Base-by-base conservation (phyloP, 2,888 invertebrate species). In the Plutella xylostella region DNA sequence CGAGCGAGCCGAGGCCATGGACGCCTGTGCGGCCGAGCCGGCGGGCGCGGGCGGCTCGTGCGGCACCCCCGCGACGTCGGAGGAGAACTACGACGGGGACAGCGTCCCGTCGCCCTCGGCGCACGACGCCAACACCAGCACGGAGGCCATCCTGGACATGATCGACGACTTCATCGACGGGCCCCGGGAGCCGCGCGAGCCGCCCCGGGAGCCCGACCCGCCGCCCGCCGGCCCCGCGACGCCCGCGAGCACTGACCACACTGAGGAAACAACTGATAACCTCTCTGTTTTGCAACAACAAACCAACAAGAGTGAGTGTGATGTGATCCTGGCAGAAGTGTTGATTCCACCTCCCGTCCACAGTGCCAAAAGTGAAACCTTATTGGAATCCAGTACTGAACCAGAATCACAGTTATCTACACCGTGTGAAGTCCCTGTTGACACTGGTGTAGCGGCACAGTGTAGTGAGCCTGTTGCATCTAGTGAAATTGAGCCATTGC, bases 131-230 rank as follows among this genome's bases (percentile, higher is more conserved):
- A 77, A 78, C 68, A 74, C 80, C 46, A 84, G 82, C 64, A 85
- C 84, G 31, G 84, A 85, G 57, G 83, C 82, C 56, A 80, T 85
- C 55, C 66, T 85, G 57, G 80, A 83, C 54, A 83, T 85, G 84
- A 85, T 85, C 51, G 84, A 85, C 56, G 83, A 84, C 60, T 74
- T 84, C 51, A 78, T 84, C 30, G 84, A 83, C 47, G 83, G 79
- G 17, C 83, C 82, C 42, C 74, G 31, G n/a, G 42, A 30, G 12
- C 42, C 42, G 19, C 15, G 19, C 7, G 18, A 31, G 14, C 30
- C 18, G 28, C 30, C 41, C 5, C 18, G 30, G 17, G 30, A 14
- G 19, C 42, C 42, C 31, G 20, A 37, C 7, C 7, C 39, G 39
- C 22, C 18, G 37, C 4, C 39, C 28, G 39, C 42, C 19, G 12